These are phyloP conservation scores for Drosophila phalerata DNA, from an alignment of 2,888 invertebrate genomes.

Conservation along the genomic window DNA sequence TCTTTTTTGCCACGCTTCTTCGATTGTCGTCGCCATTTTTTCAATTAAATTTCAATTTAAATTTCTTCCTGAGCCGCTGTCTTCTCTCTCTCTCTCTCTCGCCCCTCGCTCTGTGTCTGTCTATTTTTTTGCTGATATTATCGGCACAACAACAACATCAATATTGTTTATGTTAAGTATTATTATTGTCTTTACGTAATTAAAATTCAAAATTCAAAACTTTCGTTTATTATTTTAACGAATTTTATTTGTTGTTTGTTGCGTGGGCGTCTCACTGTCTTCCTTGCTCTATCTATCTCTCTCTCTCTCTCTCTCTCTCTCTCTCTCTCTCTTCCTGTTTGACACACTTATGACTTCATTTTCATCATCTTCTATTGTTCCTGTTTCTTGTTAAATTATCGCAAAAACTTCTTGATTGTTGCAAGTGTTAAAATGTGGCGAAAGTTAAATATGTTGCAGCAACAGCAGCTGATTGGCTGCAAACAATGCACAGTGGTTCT, in stretches of 20 bases:
- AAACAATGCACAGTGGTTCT: conserved; percentile 1
- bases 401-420: conserved; percentile 1
- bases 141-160: conserved; percentile 7
- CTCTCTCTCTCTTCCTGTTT: not conserved
- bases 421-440: conserved; percentile 7
- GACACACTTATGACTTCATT: not conserved
- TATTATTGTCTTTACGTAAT: conserved; percentile 19
- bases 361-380: not conserved
- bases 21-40: conserved; percentile 50
- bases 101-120: not conserved
- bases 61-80: conserved; percentile 37
- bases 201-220: conserved; percentile 43
- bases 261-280: conserved; percentile 1
- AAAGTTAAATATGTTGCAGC: conserved; percentile 8
- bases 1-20: conserved; percentile 50
- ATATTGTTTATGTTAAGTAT: conserved; percentile 5
- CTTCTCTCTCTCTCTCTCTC: not conserved
- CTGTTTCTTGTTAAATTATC: conserved; percentile 1
- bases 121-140: conserved; percentile 11
- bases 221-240: conserved; percentile 36
- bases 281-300: not conserved
- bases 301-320: conserved; percentile 2
- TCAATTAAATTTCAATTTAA: conserved; percentile 69
- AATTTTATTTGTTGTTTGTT: conserved; percentile 21
- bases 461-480: conserved; percentile 5